A percentile compares a stretch with the other conserved stretches of the same genome.
Evolutionary conservation across 1,140 invertebrate species (phyloP).

Genomic region (Habropoda laboriosa): DNA sequence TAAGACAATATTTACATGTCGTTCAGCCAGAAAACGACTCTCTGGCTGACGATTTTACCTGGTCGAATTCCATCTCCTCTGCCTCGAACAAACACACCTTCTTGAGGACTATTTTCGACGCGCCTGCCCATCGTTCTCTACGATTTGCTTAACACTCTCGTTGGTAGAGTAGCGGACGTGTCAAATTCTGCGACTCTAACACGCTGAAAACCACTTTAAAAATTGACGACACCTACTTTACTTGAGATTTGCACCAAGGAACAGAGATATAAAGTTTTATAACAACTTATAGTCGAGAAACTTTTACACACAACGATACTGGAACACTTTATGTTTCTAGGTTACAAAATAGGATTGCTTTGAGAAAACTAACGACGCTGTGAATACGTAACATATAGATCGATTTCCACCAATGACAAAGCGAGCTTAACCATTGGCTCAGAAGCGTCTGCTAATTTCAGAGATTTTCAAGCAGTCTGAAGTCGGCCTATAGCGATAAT

Average conservation of each 20-base stretch:
- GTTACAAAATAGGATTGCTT: too few species aligned
- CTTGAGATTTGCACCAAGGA: background rate
- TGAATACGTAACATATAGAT: background rate
- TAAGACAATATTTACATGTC: constrained; percentile 40
- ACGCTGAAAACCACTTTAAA: background rate
- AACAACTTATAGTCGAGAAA: too few species aligned
- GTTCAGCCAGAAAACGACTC: background rate
- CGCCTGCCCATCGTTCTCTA: background rate
- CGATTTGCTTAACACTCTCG: constrained; percentile 39
- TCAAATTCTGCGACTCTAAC: constrained; percentile 13
- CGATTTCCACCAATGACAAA: background rate
- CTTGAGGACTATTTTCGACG: constrained; percentile 22
- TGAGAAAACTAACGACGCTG: too few species aligned
- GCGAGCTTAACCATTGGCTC: background rate
- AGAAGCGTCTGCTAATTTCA: background rate
- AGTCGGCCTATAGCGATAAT: background rate
- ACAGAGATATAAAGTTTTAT: too few species aligned
- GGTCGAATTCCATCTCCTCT: constrained; percentile 31
- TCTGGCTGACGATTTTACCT: constrained; percentile 17
- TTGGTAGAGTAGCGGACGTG: background rate
- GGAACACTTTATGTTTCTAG: too few species aligned
- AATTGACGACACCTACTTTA: background rate
- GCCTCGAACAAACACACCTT: constrained; percentile 25
- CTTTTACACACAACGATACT: too few species aligned
- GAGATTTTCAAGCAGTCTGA: background rate